Base-by-base conservation (phyloP, 2,797 vertebrate genomes). In the Rhabdomys pumilio region DNA sequence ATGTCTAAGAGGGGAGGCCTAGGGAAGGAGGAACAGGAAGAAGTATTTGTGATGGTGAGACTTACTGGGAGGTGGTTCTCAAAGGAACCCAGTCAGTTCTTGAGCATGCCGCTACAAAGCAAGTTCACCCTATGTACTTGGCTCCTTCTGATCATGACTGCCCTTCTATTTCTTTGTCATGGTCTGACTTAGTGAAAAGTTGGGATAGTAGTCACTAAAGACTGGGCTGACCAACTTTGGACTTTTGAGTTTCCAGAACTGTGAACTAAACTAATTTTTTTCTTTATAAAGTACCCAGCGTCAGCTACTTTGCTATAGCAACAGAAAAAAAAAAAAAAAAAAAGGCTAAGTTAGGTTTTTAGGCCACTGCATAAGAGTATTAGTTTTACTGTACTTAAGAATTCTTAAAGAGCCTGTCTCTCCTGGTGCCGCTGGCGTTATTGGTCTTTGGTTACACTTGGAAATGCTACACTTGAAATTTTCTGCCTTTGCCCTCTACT, bases 391-490 rank as follows among this genome's bases (percentile, higher is more conserved):
- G 55, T 38, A 47, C 38, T 1, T 76, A 61, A 67, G 13, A 31
- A 93, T 73, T 87, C 47, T 61, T 75, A 67, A 77, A 79, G 29
- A 81, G 59, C 24, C 91, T 81, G 5, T 83, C 88, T n/a, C 57
- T 77, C 44, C 31, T 57, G 31, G 41, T 26, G 38, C 53, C 55
- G 72, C 41, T 72, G 76, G 65, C 4, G 9, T 34, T 3, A 12
- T 34, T 12, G 50, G 38, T 11, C 57, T 19, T 5, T 5, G 9
- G 2, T 59, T n/a, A 13, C 14, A 65, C 61, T 81, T 85, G 72
- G 44, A 80, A 96, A 89, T 3, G 20, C 87, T 88, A 61, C 59
- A 75, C 67, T 55, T 55, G 88, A 24, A 44, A 50, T 59, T 26
- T 31, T 69, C 59, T 88, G 13, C 29, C 73, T 34, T 61, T 82